Evolutionary conservation across 1,140 invertebrate species (phyloP).

Genomic region (Saccostrea echinata): DNA sequence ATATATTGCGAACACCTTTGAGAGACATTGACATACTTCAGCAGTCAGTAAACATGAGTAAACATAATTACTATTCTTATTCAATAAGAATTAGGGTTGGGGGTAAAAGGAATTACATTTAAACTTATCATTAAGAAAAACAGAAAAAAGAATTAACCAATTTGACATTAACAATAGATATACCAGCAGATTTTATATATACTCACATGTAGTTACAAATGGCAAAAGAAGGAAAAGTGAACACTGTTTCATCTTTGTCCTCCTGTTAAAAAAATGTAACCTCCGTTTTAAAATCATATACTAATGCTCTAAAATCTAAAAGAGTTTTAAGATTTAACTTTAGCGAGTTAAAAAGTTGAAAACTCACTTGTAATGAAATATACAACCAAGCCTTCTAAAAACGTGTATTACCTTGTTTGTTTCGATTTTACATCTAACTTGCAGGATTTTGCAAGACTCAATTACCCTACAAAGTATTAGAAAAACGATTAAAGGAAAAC

Average conservation of each 20-base stretch:
- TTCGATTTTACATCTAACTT: not conserved
- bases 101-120: too few species aligned
- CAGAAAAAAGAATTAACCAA: too few species aligned
- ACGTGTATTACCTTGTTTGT: not conserved
- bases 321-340: too few species aligned
- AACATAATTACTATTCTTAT: too few species aligned
- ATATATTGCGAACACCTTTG: too few species aligned
- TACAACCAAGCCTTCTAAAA: not conserved
- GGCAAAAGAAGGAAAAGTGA: not conserved
- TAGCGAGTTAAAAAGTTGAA: too few species aligned
- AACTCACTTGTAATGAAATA: too few species aligned
- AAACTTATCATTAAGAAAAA: too few species aligned
- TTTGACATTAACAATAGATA: too few species aligned
- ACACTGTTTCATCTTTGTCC: not conserved
- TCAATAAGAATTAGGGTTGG: too few species aligned
- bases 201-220: not conserved
- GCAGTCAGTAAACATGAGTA: too few species aligned
- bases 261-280: not conserved
- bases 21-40: too few species aligned
- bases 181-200: not conserved
- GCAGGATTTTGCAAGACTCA: not conserved
- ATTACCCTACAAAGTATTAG: slow-evolving; percentile 47
- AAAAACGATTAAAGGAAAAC: slow-evolving; percentile 40
- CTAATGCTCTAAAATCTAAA: not conserved
- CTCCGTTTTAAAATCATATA: not conserved